phyloP scores from a whole-genome alignment of 1,140 invertebrate species.

The Sitophilus oryzae region DNA sequence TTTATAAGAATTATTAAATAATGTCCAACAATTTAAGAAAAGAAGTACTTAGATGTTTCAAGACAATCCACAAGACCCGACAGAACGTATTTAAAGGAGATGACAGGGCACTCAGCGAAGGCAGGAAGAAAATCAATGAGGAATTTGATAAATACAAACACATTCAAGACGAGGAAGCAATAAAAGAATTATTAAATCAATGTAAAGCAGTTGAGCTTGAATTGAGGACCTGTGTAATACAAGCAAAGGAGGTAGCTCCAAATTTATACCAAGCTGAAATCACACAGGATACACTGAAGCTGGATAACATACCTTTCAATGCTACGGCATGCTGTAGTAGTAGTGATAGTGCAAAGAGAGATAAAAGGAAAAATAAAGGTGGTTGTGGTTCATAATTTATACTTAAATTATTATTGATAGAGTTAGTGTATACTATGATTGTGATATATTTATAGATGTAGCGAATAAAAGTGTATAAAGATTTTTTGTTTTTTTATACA shows the following conservation, averaged over 20 bases:
- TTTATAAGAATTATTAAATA: not conserved
- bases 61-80: slow-evolving; percentile 58
- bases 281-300: slow-evolving; percentile 48
- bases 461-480: too few relatives aligned
- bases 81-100: slow-evolving; percentile 57
- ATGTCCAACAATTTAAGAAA: slow-evolving; percentile 27
- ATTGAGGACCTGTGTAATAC: slow-evolving; percentile 58
- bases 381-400: too few relatives aligned
- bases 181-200: slow-evolving; percentile 56
- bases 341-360: not conserved
- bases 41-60: slow-evolving; percentile 58
- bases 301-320: slow-evolving; percentile 52
- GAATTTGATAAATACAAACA: slow-evolving; percentile 59
- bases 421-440: too few relatives aligned
- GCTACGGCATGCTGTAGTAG: slow-evolving; percentile 27
- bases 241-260: slow-evolving; percentile 54
- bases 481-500: too few relatives aligned
- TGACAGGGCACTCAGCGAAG: slow-evolving; percentile 50
- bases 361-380: slow-evolving; percentile 2
- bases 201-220: slow-evolving; percentile 58
- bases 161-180: slow-evolving; percentile 48
- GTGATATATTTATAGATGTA: too few relatives aligned
- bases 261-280: slow-evolving; percentile 53
- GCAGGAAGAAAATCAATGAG: slow-evolving; percentile 57
- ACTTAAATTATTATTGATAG: too few relatives aligned